These are phyloP conservation scores for Apodemus speciosus DNA, from an alignment of 2,113 vertebrate genomes.

Conservation along the genomic window DNA sequence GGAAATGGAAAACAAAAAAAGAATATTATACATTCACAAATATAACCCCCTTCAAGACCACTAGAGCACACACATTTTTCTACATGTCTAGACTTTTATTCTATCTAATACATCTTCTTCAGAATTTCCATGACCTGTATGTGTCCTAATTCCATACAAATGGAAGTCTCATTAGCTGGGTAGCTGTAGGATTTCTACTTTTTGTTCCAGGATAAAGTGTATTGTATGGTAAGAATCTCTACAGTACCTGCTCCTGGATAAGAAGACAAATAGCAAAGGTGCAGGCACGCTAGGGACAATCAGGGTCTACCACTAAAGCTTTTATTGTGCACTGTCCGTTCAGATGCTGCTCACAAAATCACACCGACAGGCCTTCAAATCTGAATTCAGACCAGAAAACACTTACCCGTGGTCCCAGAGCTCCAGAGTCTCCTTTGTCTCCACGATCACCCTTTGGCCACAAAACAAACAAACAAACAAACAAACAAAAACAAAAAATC, in stretches of 20 bases:
- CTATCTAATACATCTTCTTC: neutral
- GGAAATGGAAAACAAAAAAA: slow-evolving; percentile 6
- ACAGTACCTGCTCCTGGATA: neutral
- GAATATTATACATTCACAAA: neutral
- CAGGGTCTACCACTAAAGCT: neutral
- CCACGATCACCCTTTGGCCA: slow-evolving; percentile 92
- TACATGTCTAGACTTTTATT: neutral
- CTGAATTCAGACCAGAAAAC: neutral
- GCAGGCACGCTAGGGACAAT: neutral
- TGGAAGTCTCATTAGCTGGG: neutral
- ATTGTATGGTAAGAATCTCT: neutral
- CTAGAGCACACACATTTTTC: neutral
- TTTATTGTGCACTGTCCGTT: neutral
- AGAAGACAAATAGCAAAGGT: neutral
- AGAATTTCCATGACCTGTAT: slow-evolving; percentile 29
- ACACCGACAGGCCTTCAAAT: neutral
- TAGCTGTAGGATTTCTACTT: neutral
- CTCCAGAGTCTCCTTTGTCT: slow-evolving; percentile 92
- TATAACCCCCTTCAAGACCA: neutral
- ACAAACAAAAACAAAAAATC: too few relatives aligned
- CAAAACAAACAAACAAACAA: neutral
- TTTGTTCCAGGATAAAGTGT: neutral
- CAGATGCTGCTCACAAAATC: neutral
- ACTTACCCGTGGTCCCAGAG: slow-evolving; percentile 91
- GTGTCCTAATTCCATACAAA: slow-evolving; percentile 15